Conservation (phyloP, 2,113 vertebrate genomes). For the Harpagus bidentatus region DNA sequence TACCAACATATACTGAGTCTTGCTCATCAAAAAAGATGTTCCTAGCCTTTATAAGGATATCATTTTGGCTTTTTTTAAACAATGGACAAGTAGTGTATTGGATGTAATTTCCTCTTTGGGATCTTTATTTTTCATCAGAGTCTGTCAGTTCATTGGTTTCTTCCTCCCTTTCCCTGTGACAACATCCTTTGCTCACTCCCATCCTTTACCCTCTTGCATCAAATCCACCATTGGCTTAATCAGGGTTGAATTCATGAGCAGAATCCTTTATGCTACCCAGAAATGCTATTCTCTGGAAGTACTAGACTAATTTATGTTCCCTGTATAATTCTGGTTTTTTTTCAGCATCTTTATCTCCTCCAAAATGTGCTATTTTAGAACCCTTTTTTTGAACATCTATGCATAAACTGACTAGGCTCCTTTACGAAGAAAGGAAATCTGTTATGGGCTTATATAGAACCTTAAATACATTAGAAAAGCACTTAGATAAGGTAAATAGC, state of each 20-base stretch:
- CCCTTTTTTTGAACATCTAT: neutral
- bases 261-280: neutral
- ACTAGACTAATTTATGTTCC: neutral
- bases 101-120: neutral
- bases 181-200: neutral
- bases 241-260: neutral
- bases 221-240: neutral
- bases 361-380: neutral
- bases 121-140: neutral
- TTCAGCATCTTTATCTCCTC: neutral
- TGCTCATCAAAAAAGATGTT: neutral
- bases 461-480: neutral
- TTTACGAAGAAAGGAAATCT: neutral
- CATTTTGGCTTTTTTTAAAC: neutral
- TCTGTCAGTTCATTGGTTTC: neutral
- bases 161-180: neutral
- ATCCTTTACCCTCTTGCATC: neutral
- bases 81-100: no score
- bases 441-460: neutral
- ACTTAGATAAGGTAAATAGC: neutral
- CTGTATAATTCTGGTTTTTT: neutral
- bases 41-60: no score
- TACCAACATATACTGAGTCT: no score
- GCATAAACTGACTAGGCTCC: neutral
- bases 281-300: neutral